Base-by-base conservation (phyloP, 2,113 vertebrate genomes). In the Tichodroma muraria region DNA sequence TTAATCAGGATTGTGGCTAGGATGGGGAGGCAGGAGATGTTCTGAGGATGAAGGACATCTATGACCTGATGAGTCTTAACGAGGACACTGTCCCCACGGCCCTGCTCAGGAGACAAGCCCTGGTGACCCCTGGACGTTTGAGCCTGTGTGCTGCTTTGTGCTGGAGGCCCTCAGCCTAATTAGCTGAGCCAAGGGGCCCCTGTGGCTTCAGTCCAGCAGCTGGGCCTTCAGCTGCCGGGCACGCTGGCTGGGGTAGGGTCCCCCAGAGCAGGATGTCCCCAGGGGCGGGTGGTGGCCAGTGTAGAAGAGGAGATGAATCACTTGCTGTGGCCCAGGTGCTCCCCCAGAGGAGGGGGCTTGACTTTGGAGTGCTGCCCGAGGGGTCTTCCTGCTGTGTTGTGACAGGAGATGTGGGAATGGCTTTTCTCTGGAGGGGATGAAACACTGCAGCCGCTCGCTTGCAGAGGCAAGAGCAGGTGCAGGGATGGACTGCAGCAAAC, bases 361-460 rank as follows among this genome's bases (percentile, higher is more conserved):
- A 5, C 13, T 73, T 17, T 30, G 69, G 50, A 77, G 37, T 0
- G 21, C 53, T 88, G 45, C 57, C 54, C 0, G 1, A 30, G 31
- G 75, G 21, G 6, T 77, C 9, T 5, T 22, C 13, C 22, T 10
- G 23, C 35, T 31, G 23, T 40, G 30, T 57, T 15, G 21, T 23
- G 53, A 3, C 3, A 3, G 82, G 54, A 65, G 68, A 2, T 19
- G 5, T 70, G 69, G 60, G 14, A 76, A 24, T 13, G 59, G 59
- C 49, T 60, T 63, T 76, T 37, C 28, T 60, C 25, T 0, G 0
- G 8, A 57, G 50, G 45, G 13, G 15, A 4, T 14, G 20, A 60
- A 84, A 27, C 31, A 4, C 15, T 0, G 5, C 0, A 0, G 54
- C 61, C 0, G 0, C 38, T 71, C 1, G 0, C 7, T 42, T 3